phyloP scores from a whole-genome alignment of 1,140 invertebrate genomes.

The Dreissena polymorpha region DNA sequence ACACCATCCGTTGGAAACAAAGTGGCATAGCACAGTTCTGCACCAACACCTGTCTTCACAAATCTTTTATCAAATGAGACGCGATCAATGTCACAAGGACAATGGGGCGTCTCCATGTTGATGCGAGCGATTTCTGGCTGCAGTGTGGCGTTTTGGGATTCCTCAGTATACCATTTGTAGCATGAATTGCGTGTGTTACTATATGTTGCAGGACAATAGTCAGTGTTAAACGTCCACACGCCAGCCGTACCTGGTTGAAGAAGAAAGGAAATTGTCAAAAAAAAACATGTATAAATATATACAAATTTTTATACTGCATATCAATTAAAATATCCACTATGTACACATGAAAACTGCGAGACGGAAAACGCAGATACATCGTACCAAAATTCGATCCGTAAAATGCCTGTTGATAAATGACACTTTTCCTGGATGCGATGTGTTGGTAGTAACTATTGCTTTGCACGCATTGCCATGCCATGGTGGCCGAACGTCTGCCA shows the following conservation, averaged over 20 bases:
- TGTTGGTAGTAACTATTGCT: too few species aligned
- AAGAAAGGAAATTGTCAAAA: too few species aligned
- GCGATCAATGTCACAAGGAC: conserved; percentile 12
- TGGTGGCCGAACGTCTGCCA: too few species aligned
- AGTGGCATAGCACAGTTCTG: conserved; percentile 22
- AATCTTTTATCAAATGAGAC: conserved; percentile 8
- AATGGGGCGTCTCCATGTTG: conserved; percentile 1
- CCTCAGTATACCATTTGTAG: conserved; percentile 10
- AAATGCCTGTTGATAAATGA: too few species aligned
- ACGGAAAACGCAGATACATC: too few species aligned
- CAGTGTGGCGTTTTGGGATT: background rate
- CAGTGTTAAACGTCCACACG: conserved; percentile 16
- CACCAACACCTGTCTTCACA: background rate
- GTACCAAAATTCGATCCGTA: too few species aligned
- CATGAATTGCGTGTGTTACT: conserved; percentile 14
- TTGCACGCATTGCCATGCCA: too few species aligned
- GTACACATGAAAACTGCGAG: too few species aligned
- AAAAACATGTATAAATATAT: too few species aligned
- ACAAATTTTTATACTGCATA: too few species aligned
- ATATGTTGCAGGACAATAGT: conserved; percentile 14
- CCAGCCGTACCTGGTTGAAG: conserved; percentile 1
- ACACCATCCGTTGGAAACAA: conserved; percentile 6
- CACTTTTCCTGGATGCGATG: too few species aligned
- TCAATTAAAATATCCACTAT: too few species aligned
- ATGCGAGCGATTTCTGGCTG: background rate